Percentiles rank a stretch among this genome's conserved stretches.
Evolutionary conservation across 2,113 vertebrate species (phyloP).

Genomic region (Raja brachyura): DNA sequence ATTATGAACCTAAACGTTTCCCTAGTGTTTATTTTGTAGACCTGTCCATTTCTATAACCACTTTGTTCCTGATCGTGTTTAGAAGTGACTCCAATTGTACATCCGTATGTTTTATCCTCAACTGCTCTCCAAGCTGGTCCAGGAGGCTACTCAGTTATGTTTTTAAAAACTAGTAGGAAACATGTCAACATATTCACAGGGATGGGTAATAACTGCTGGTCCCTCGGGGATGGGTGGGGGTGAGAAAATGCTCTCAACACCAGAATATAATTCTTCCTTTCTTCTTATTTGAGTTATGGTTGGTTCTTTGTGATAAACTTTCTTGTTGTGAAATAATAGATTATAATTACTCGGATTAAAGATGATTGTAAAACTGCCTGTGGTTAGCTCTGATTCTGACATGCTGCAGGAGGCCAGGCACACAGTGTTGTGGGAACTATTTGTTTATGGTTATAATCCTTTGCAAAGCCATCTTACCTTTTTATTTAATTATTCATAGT

Average conservation of each 20-base stretch:
- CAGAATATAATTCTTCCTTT: too few species aligned
- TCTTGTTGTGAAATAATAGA: neutral
- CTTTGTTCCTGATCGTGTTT: neutral
- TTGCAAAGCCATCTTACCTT: neutral
- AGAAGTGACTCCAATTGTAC: neutral
- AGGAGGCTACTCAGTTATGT: neutral
- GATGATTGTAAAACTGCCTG: neutral
- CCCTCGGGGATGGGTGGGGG: too few species aligned
- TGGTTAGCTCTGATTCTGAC: neutral
- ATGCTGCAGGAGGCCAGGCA: neutral
- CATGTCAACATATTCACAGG: neutral
- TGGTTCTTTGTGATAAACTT: neutral
- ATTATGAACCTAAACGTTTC: neutral
- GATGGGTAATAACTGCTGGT: neutral
- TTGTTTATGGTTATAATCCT: neutral
- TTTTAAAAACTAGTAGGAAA: neutral
- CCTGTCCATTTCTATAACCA: too few species aligned
- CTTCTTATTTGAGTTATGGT: neutral
- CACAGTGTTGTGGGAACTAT: neutral
- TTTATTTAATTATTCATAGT: neutral
- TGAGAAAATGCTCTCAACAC: neutral
- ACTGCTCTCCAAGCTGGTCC: neutral
- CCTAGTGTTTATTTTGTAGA: neutral
- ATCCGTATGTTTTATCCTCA: neutral
- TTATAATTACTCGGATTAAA: too few species aligned